Evolutionary conservation across 2,113 vertebrate genomes (phyloP), one percentile per base, ranked within the genome.

Genomic region (Periophthalmodon schlosseri): DNA sequence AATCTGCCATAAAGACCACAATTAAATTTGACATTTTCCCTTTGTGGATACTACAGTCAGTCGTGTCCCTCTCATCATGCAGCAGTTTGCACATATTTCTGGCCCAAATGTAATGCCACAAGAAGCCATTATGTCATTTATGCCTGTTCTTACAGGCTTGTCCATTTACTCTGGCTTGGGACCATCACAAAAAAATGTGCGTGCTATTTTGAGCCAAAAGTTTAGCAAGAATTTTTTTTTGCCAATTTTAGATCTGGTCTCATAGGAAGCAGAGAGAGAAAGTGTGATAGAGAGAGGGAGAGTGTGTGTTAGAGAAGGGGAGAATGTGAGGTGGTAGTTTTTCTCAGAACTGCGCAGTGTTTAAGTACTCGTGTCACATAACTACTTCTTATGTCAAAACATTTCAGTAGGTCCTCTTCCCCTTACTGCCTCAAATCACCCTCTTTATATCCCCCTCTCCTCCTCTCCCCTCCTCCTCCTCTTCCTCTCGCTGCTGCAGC

Each of bases 301-400:
- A 15, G 13, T 13, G 23, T 10, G 21, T 54, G 69, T 46, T 6
- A 23, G 0, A 7, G 15, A 11, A 36, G 64, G 68, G 52, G 65
- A 58, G 60, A 4, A 20, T 46, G 47, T 64, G 80, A 39, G 76
- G 69, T 36, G 3, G 18, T 36, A 60, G 81, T 76, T 80, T 79
- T 76, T 68, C 70, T 84, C 79, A 82, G 76, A 87, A 68, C 63
- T 39, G 34, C 84, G 67, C 72, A 50, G 66, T 87, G 73, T 86
- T 90, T 86, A 89, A 90, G 89, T 84, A 87, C 84, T 82, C 83
- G 58, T 89, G 85, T 90, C 87, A 91, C 82, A 81, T 87, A 88
- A 84, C 84, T 86, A 81, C 86, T 81, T 86, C 81, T 91, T 66
- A 74, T 88, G 87, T 91, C 89, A 90, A 91, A 91, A 90, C 88